Evolutionary conservation across 2,113 vertebrate species (phyloP), one percentile per base, ranked within the genome.

Genomic region (Lophura nycthemera): DNA sequence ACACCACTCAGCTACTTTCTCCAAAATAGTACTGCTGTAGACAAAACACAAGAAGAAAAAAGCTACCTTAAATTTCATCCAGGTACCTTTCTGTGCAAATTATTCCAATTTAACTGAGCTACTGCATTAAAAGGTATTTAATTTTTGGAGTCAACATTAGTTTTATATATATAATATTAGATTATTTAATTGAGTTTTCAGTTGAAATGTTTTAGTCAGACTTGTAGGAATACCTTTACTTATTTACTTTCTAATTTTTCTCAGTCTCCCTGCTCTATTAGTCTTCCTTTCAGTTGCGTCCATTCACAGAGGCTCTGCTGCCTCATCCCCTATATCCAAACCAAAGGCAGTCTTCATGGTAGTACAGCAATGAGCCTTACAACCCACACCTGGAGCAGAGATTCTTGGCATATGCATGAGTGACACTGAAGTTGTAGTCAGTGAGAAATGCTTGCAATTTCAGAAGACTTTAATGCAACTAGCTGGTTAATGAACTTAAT

Each of bases 401-500:
- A 25, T n/a, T 34, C 27, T 64, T 2, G 88, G 47, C 19, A 60
- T 24, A 61, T 4, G 8, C 29, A 29, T 18, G 34, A 57, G 7
- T 45, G 66, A 11, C 36, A 70, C 69, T 12, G 45, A 63, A 59
- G 45, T 2, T 5, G 3, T 10, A 7, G 9, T 50, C 54, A 45
- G 67, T 29, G 16, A 81, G 22, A 75, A 81, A 40, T 1, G 17
- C 13, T 66, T 60, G 36, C 1, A 66, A 16, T 27, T 61, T 24
- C 14, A 34, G 32, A 90, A 38, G 75, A 29, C 29, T 11, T 56
- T 52, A 29, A 54, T 13, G 5, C 22, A 79, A 25, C 0, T 2
- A 12, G 25, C 13, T 27, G 12, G 9, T 40, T 79, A n/a, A n/a
- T 8, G 52, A n/a, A 3, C 0, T 1, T 8, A 29, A 10, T 21